Base-by-base conservation (phyloP, 2,113 vertebrate genomes). In the Platichthys flesus region DNA sequence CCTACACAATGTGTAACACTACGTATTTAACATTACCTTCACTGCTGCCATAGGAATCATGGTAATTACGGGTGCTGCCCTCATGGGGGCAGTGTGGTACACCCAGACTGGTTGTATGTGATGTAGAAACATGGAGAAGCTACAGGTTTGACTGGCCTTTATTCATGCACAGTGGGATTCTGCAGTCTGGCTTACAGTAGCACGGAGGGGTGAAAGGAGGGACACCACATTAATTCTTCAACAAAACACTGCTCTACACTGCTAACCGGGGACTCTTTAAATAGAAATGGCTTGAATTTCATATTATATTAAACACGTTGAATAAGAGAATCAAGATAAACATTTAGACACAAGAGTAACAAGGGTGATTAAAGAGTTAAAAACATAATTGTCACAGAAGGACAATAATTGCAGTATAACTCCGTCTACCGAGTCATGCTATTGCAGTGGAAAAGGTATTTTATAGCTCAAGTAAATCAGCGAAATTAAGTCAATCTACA, bases 51-150 rank as follows among this genome's bases (percentile, higher is more conserved):
- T 62, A n/a, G 51, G n/a, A 57, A 57, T 13, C 8, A 54, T 42
- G 40, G 40, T 31, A 28, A n/a, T 56, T 52, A n/a, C 40, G 1
- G 23, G 2, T 18, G 21, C 5, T 63, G 54, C 8, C 79, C 89
- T 85, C 67, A 62, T 18, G 81, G 83, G 81, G 85, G 83, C 78
- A 85, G 74, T 81, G 78, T 68, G 65, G 74, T 68, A 76, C 82
- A 68, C 37, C 5, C 49, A 78, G 70, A 74, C 31, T 68, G 20
- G 0, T 61, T 28, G 15, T 18, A 64, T 45, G 75, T 67, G 64
- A 51, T 28, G 74, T 16, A 18, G 20, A 15, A 62, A 40, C n/a
- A 88, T 59, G 69, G 74, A 81, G 35, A 20, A 21, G 67, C 74
- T 74, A 49, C 55, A 78, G 62, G 24, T 79, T 70, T 21, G 57